These are phyloP conservation scores for Pachyseris speciosa DNA, from an alignment of 64 coral and sea anemone genomes.

Conservation along the genomic window DNA sequence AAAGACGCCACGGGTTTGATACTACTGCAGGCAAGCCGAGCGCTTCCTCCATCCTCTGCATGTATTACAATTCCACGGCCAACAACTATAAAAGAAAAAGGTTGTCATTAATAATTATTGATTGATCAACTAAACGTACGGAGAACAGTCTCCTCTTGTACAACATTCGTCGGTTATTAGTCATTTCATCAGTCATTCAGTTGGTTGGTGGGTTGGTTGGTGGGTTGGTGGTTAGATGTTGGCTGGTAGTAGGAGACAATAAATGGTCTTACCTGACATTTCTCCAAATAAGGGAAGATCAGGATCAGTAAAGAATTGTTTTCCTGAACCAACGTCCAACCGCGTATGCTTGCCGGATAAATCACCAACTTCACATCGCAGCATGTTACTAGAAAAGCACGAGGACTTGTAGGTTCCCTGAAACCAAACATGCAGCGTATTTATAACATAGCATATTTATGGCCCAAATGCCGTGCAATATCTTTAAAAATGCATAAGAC, in stretches of 20 bases:
- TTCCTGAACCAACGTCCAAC: slow-evolving; percentile 76
- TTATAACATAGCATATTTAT: no score
- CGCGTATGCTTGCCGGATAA: slow-evolving; percentile 72
- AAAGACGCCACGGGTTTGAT: slow-evolving; percentile 60
- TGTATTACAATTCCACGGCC: slow-evolving; percentile 84
- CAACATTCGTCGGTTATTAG: no score
- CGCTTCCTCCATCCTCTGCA: slow-evolving; percentile 31
- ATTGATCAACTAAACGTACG: not conserved
- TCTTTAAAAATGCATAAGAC: no score
- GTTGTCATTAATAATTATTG: not conserved
- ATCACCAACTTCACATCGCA: slow-evolving; percentile 96
- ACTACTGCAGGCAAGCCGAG: slow-evolving; percentile 84
- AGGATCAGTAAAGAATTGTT: slow-evolving; percentile 73
- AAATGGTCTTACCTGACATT: slow-evolving; percentile 67
- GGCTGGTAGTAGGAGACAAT: no score
- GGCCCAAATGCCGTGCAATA: no score
- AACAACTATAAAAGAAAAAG: slow-evolving; percentile 58
- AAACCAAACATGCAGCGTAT: no score
- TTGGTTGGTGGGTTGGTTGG: not conserved
- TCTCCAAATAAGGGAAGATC: slow-evolving; percentile 78
- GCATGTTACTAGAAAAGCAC: slow-evolving; percentile 64
- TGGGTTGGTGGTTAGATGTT: not conserved
- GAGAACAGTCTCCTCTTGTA: no score
- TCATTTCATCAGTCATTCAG: no score
- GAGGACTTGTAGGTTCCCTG: slow-evolving; percentile 86